These are phyloP conservation scores for Ennomos quercinarius DNA, from an alignment of 2,888 invertebrate species.

Conservation along the genomic window DNA sequence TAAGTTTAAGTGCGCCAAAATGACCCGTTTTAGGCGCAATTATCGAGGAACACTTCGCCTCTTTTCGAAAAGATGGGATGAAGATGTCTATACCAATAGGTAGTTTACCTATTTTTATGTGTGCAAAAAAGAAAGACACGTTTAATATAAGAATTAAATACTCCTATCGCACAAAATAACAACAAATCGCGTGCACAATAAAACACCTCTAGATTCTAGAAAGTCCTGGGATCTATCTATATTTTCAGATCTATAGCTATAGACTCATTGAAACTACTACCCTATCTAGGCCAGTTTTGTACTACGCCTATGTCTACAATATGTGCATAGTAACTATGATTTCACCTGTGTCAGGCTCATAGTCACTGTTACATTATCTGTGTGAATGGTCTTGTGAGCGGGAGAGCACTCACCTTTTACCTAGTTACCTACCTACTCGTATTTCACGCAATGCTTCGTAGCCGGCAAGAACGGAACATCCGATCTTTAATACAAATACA, in stretches of 20 bases:
- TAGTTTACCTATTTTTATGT: too few species aligned
- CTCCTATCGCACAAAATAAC: constrained; percentile 21
- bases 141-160: neutral
- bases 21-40: too few species aligned
- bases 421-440: constrained; percentile 59
- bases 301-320: neutral
- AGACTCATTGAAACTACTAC: constrained; percentile 7
- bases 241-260: constrained; percentile 1
- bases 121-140: too few species aligned
- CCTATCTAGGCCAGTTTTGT: neutral
- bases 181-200: constrained; percentile 13
- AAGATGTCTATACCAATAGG: too few species aligned
- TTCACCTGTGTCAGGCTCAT: neutral
- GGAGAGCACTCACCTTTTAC: constrained; percentile 64
- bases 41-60: too few species aligned
- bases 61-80: too few species aligned
- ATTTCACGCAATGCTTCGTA: constrained; percentile 48
- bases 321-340: constrained; percentile 2
- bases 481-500: constrained; percentile 37
- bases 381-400: constrained; percentile 27
- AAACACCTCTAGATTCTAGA: constrained; percentile 20
- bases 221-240: constrained; percentile 25
- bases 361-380: constrained; percentile 17
- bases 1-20: too few species aligned
- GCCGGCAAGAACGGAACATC: constrained; percentile 42